These are phyloP conservation scores for Numida meleagris DNA, from an alignment of 2,113 vertebrate species.

Conservation along the genomic window DNA sequence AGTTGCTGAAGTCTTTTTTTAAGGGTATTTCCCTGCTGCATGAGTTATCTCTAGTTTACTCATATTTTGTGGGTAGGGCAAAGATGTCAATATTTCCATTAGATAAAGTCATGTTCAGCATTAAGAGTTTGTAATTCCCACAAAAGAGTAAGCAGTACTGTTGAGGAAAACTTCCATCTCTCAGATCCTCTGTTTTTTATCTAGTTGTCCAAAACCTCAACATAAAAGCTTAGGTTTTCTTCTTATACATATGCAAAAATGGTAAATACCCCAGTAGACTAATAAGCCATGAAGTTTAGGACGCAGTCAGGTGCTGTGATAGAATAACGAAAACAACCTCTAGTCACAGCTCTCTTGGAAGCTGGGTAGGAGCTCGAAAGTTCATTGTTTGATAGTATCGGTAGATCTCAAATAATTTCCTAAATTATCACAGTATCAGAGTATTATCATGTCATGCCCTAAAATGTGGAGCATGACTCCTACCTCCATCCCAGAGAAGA, in stretches of 20 bases:
- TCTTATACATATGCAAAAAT: background rate
- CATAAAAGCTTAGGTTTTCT: background rate
- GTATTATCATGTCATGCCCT: background rate
- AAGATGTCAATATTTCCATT: background rate
- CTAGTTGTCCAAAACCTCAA: background rate
- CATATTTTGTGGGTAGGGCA: background rate
- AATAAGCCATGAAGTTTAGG: background rate
- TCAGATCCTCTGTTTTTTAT: background rate
- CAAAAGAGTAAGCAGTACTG: background rate
- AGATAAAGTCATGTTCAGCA: background rate
- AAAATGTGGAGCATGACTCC: background rate
- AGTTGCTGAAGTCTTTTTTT: background rate
- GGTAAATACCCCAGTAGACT: background rate
- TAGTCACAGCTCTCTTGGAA: background rate
- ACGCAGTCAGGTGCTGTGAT: background rate
- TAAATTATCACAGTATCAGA: background rate
- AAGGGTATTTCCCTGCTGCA: background rate
- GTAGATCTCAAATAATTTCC: rapidly evolving
- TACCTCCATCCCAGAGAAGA: background rate
- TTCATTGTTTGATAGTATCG: background rate
- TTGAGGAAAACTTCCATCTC: background rate
- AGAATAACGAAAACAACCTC: background rate
- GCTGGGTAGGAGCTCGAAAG: background rate
- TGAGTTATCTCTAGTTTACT: background rate
- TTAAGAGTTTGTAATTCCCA: background rate